A percentile compares a stretch with the other conserved stretches of the same genome.
These are phyloP conservation scores for Metellina segmentata DNA, from an alignment of 2,888 invertebrate genomes.

Conservation along the genomic window DNA sequence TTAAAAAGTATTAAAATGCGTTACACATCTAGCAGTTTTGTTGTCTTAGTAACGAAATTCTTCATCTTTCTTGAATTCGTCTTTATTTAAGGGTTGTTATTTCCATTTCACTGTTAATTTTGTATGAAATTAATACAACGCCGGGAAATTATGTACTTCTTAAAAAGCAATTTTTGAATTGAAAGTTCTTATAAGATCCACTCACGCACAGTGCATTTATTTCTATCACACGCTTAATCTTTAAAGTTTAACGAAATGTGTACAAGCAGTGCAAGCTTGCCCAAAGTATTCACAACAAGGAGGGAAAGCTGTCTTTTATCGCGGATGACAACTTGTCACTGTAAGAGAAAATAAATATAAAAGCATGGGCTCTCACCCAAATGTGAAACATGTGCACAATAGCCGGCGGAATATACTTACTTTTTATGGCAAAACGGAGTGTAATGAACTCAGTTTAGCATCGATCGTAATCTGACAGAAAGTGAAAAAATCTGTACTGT, in stretches of 20 bases:
- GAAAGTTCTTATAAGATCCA: not conserved
- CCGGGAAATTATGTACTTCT: not conserved
- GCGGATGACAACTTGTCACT: not conserved
- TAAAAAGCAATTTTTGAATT: not conserved
- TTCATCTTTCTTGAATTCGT: no score
- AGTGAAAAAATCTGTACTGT: not conserved
- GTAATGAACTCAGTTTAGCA: constrained; percentile 11
- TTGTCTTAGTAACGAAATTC: no score
- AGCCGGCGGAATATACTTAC: constrained; percentile 9
- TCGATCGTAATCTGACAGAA: constrained; percentile 12
- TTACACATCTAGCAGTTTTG: no score
- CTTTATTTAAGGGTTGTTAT: no score
- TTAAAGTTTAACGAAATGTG: not conserved
- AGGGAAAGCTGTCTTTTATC: not conserved
- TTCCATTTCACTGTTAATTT: no score
- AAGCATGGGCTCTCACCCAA: constrained; percentile 11
- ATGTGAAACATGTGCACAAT: constrained; percentile 11
- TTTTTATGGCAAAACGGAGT: constrained; percentile 13
- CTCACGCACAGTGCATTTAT: not conserved
- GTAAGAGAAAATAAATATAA: constrained; percentile 8
- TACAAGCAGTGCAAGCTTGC: not conserved
- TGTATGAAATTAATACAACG: no score
- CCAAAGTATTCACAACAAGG: not conserved
- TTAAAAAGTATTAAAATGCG: no score
- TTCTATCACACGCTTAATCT: not conserved